A percentile compares a stretch with the other conserved stretches of the same genome.
phyloP scores from a whole-genome alignment of 1,140 invertebrate genomes.

The Plectus sambesii region DNA sequence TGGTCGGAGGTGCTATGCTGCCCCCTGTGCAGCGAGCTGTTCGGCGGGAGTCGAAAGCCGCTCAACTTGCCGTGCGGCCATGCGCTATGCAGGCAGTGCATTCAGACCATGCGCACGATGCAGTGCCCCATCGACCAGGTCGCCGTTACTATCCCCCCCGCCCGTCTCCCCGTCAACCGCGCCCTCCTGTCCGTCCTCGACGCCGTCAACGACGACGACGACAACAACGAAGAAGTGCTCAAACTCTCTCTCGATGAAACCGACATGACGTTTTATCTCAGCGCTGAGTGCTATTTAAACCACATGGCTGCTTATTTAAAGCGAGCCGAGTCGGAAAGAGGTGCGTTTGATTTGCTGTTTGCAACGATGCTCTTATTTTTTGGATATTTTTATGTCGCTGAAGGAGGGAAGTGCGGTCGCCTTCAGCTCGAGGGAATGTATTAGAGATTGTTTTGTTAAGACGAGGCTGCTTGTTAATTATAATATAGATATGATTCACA shows the following conservation, averaged over 20 bases:
- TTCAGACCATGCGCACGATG: slow-evolving; percentile 1
- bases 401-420: no score
- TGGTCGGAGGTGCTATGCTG: slow-evolving; percentile 40
- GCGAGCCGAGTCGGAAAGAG: background rate
- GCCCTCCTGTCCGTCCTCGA: background rate
- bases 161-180: background rate
- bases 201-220: background rate
- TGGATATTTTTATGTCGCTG: no score
- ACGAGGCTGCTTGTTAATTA: background rate
- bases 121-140: slow-evolving; percentile 18
- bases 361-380: no score
- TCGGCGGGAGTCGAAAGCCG: slow-evolving; percentile 23
- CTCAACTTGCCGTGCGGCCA: slow-evolving; percentile 36
- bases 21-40: slow-evolving; percentile 27
- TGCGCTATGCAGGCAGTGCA: slow-evolving; percentile 26
- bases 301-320: background rate
- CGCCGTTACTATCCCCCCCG: background rate
- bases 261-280: background rate
- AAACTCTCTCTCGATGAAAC: background rate
- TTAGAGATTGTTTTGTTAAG: background rate
- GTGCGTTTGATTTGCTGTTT: background rate
- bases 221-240: background rate
- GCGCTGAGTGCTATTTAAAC: background rate
- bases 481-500: background rate
- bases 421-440: no score